Evolutionary conservation across 2,113 vertebrate species (phyloP).

Genomic region (Etheostoma spectabile): DNA sequence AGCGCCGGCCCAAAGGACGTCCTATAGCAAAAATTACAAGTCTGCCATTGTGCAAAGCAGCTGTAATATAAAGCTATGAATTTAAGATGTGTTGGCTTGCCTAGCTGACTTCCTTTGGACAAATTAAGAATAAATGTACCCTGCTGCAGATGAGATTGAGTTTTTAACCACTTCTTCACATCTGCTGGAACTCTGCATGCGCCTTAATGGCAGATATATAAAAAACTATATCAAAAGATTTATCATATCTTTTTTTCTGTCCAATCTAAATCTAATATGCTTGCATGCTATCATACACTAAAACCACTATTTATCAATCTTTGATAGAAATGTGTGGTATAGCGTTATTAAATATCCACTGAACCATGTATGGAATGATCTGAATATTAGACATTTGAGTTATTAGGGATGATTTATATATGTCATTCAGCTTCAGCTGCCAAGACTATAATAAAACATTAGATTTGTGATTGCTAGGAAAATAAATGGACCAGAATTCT

Average conservation of each 20-base stretch:
- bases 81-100: not conserved
- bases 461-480: not conserved
- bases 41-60: not conserved
- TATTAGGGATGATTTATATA: not conserved
- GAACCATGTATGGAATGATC: not conserved
- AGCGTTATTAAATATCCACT: not conserved
- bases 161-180: constrained; percentile 12
- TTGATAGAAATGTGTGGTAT: not conserved
- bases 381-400: not conserved
- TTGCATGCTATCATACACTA: not conserved
- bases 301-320: not conserved
- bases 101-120: constrained; percentile 6
- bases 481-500: not conserved
- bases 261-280: constrained; percentile 4
- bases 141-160: constrained; percentile 3
- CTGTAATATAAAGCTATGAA: not conserved
- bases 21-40: not conserved
- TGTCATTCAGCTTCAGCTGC: constrained; percentile 2
- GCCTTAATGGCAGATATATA: no score
- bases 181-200: not conserved
- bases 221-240: not conserved
- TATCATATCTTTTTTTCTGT: constrained; percentile 13
- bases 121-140: constrained; percentile 20
- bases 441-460: not conserved
- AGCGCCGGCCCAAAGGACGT: not conserved